Base-by-base conservation (phyloP, 2,888 invertebrate genomes). In the Drosophila planitibia region DNA sequence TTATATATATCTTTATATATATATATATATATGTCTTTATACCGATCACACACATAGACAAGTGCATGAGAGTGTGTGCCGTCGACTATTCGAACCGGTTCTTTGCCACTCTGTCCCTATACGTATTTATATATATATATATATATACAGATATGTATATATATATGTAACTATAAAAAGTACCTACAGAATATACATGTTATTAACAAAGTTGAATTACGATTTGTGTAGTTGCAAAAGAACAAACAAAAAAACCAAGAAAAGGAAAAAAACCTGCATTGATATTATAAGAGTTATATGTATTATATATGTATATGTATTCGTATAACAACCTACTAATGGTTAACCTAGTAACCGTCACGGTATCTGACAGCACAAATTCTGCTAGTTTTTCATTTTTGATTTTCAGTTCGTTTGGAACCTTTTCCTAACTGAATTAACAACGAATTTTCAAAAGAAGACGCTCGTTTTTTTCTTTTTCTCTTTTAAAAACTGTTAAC, bases 51-150 rank as follows among this genome's bases (percentile, higher is more conserved):
- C 14, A 22, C 69, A 66, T 41, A 57, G 67, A 53, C 54, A 33
- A 33, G 19, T 47, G 25, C 32, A 41, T n/a, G 57, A 16, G 35
- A 32, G 59, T 64, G 52, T 70, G 59, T 59, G 54, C 32, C 58
- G 30, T 47, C 32, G 39, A n/a, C 70, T 88, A 74, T 86, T 70
- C 47, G 63, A 79, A 79, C 55, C 66, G 82, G 69, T 71, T 82
- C 70, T 80, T 73, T 72, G 54, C 70, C 70, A 70, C 70, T 80
- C 83, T 82, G 55, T 72, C 64, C 72, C 65, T 55, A 65, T 59
- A 73, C 49, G 63, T 39, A 74, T 41, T 12, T 55, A 75, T 59
- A 32, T 69, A 52, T 41, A 81, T 55, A 32, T 74, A 60, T 53
- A 76, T 49, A 30, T 57, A 47, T 35, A 51, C 44, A 70, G 55